These are phyloP conservation scores for Rhyacophila evoluta DNA, from an alignment of 2,888 invertebrate species.

Conservation along the genomic window DNA sequence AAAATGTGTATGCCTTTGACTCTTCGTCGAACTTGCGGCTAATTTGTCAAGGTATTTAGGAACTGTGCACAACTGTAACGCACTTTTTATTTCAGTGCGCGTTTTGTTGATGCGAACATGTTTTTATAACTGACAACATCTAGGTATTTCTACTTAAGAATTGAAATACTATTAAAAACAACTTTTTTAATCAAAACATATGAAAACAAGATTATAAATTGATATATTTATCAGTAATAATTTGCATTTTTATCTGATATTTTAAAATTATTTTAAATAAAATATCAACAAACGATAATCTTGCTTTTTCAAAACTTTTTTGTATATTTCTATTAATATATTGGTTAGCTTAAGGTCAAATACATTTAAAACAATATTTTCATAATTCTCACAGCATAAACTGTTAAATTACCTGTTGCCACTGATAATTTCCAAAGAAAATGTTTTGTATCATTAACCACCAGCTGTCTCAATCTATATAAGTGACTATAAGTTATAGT, in stretches of 20 bases:
- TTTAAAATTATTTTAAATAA: too few species aligned
- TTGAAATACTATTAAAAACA: too few species aligned
- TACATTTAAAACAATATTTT: neutral
- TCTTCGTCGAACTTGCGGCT: constrained; percentile 15
- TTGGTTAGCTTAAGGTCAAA: neutral
- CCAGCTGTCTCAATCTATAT: too few species aligned
- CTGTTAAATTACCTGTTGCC: neutral
- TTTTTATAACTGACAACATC: constrained; percentile 42
- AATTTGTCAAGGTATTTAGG: constrained; percentile 6
- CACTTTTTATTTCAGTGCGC: constrained; percentile 37
- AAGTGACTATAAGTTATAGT: too few species aligned
- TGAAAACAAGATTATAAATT: too few species aligned
- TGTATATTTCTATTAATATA: neutral
- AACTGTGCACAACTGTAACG: constrained; percentile 23
- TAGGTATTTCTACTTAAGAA: constrained; percentile 10
- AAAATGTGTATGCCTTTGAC: constrained; percentile 27
- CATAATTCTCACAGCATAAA: neutral
- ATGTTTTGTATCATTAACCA: too few species aligned
- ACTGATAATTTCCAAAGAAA: neutral
- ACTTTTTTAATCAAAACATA: too few species aligned
- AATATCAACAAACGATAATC: too few species aligned
- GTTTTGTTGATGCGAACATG: constrained; percentile 30
- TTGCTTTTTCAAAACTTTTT: too few species aligned
- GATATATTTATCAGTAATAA: too few species aligned
- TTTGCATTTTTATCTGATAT: too few species aligned